Percentiles rank a stretch among this genome's conserved stretches.
Evolutionary conservation across 2,113 vertebrate species (phyloP).

Genomic region (Perca fluviatilis): DNA sequence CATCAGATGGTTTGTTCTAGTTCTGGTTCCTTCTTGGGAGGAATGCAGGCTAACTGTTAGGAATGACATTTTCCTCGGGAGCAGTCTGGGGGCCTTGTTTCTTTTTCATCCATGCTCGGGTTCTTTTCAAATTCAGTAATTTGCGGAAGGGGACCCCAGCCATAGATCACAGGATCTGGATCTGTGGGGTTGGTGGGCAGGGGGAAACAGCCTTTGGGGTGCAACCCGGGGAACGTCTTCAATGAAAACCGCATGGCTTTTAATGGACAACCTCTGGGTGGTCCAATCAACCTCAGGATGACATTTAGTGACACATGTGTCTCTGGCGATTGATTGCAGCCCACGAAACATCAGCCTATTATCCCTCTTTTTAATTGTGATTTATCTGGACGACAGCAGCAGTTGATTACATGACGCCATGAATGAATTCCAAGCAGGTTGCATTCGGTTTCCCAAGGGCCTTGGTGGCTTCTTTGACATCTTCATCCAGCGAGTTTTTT

Average conservation of each 20-base stretch:
- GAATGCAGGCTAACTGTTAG: conserved; percentile 53
- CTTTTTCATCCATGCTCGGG: conserved; percentile 52
- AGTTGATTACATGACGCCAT: conserved; percentile 46
- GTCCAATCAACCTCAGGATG: conserved; percentile 75
- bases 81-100: conserved; percentile 45
- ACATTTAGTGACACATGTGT: conserved; percentile 77
- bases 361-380: conserved; percentile 43
- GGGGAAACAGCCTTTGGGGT: conserved; percentile 62
- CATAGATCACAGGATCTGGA: conserved; percentile 69
- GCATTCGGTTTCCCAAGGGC: conserved; percentile 30
- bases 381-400: conserved; percentile 44
- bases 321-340: conserved; percentile 62
- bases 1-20: conserved; percentile 45
- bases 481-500: conserved; percentile 32
- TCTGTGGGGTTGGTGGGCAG: conserved; percentile 54
- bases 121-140: conserved; percentile 72
- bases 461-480: conserved; percentile 51
- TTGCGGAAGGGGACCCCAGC: conserved; percentile 70
- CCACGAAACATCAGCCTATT: conserved; percentile 46
- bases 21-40: conserved; percentile 31
- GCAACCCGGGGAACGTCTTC: conserved; percentile 68
- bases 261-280: conserved; percentile 77
- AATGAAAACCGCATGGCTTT: conserved; percentile 77
- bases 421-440: conserved; percentile 57
- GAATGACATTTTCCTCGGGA: conserved; percentile 54